Conservation (phyloP, 2,113 vertebrate species). For the Copsychus sechellarum region DNA sequence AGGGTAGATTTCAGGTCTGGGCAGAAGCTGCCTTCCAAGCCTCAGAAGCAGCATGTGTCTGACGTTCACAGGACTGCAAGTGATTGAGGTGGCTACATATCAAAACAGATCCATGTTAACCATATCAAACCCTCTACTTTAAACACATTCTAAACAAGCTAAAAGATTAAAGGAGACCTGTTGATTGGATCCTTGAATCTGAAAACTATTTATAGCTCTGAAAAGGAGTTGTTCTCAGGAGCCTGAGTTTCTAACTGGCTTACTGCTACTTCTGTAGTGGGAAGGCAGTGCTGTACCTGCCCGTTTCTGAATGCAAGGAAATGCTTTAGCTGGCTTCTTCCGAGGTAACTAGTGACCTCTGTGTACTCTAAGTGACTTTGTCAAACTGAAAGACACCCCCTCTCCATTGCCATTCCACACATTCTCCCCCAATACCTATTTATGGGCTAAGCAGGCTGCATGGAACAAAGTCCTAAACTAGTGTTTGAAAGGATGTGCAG, state of each 20-base stretch:
- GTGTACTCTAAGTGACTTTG: neutral
- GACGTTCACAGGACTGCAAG: neutral
- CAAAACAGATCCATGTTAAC: neutral
- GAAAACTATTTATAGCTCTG: neutral
- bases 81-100: rapidly evolving
- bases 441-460: neutral
- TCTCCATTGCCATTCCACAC: neutral
- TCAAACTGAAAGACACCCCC: neutral
- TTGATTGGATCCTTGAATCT: neutral
- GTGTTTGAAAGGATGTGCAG: neutral
- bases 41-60: neutral
- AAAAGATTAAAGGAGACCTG: neutral
- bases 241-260: neutral
- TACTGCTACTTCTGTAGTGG: neutral
- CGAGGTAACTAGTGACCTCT: neutral
- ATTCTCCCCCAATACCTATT: neutral
- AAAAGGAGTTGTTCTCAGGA: neutral
- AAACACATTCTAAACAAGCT: neutral
- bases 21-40: neutral
- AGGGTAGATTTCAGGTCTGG: neutral
- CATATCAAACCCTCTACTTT: neutral
- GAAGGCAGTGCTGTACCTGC: neutral
- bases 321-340: neutral
- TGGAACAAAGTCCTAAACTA: neutral
- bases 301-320: neutral